Conservation (phyloP, 2,797 vertebrate species). For the Nannoperca obscura region DNA sequence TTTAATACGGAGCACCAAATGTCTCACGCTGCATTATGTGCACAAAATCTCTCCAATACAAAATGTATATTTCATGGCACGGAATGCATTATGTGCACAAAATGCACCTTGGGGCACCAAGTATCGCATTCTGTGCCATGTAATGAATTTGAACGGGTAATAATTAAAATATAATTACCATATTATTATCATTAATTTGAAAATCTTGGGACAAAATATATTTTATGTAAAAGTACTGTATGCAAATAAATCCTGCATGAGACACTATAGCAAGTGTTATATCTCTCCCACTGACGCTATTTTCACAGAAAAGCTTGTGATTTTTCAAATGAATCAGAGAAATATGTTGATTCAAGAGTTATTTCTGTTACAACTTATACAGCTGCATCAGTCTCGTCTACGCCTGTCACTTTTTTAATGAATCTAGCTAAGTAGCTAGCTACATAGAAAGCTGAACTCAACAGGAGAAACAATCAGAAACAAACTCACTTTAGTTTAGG, state of each 20-base stretch:
- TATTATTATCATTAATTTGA: constrained; percentile 67
- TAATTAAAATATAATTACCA: constrained; percentile 71
- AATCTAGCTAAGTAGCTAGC: neutral
- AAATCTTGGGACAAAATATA: constrained; percentile 31
- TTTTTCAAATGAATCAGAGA: neutral
- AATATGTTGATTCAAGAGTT: neutral
- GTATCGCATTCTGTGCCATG: constrained; percentile 34
- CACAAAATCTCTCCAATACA: constrained; percentile 6
- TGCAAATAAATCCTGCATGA: neutral
- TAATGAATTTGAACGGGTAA: constrained; percentile 50
- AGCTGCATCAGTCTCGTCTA: too few relatives aligned
- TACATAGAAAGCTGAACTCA: neutral
- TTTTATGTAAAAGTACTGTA: neutral
- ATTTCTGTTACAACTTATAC: too few relatives aligned
- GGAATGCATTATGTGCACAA: constrained; percentile 60
- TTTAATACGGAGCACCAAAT: constrained; percentile 40
- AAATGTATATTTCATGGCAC: constrained; percentile 70
- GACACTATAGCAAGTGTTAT: too few relatives aligned
- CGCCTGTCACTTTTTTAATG: too few relatives aligned
- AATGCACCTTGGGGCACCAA: constrained; percentile 58
- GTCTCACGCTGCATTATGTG: constrained; percentile 42
- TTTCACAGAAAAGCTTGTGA: too few relatives aligned
- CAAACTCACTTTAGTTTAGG: neutral
- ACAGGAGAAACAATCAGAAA: neutral
- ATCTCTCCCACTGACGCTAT: neutral